phyloP scores from a whole-genome alignment of 1,140 invertebrate species.

The Penaeus indicus region DNA sequence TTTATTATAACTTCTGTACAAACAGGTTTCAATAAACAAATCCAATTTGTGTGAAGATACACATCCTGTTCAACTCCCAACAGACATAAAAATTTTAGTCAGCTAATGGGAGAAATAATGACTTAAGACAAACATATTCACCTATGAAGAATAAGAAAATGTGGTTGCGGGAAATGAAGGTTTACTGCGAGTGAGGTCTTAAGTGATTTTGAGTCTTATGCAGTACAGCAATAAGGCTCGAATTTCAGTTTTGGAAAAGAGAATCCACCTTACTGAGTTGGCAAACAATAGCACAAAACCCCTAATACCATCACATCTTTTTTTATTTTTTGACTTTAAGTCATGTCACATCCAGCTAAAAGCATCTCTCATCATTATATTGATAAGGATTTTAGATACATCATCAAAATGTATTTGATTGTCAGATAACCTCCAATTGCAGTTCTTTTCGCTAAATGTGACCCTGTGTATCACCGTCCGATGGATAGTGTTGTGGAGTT shows the following conservation, averaged over 20 bases:
- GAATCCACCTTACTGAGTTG: conserved; percentile 21
- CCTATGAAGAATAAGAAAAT: conserved; percentile 23
- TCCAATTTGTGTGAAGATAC: conserved; percentile 50
- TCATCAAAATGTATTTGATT: conserved; percentile 42
- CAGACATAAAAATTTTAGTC: conserved; percentile 40
- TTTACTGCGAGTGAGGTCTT: conserved; percentile 13
- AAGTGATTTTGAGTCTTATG: conserved; percentile 5
- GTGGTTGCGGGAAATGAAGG: conserved; percentile 14
- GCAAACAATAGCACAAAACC: conserved; percentile 23
- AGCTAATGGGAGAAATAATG: conserved; percentile 32
- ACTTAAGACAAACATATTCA: conserved; percentile 26
- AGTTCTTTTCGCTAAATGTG: conserved; percentile 42
- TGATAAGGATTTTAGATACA: conserved; percentile 19
- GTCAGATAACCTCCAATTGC: conserved; percentile 28
- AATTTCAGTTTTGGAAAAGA: not conserved
- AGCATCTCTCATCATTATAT: conserved; percentile 8
- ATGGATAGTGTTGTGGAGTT: conserved; percentile 42
- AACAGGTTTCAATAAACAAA: conserved; percentile 60
- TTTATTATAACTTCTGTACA: conserved; percentile 64
- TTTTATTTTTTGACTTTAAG: conserved; percentile 14
- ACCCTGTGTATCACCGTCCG: conserved; percentile 35
- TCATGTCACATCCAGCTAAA: conserved; percentile 54
- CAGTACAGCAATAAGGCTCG: conserved; percentile 18
- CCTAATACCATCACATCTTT: not conserved
- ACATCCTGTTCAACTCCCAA: conserved; percentile 58